Evolutionary conservation across 2,888 invertebrate genomes (phyloP).

Genomic region (Hemithea aestivaria): DNA sequence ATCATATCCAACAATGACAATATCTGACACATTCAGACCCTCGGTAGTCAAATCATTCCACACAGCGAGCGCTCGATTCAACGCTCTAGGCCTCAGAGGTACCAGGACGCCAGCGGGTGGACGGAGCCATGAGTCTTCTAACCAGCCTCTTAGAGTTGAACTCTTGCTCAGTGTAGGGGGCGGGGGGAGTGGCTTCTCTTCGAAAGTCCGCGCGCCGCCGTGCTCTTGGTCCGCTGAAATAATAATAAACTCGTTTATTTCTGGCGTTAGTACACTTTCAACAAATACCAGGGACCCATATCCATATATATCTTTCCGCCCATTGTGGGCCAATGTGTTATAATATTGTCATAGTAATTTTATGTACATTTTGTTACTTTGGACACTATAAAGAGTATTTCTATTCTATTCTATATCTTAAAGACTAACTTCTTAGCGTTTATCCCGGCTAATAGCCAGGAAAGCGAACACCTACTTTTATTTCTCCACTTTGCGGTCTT

Average conservation of each 20-base stretch:
- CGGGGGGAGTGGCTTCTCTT: slow-evolving; percentile 31
- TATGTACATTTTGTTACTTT: too few species aligned
- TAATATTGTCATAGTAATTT: too few species aligned
- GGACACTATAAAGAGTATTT: too few species aligned
- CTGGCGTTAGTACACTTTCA: too few species aligned
- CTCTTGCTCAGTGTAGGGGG: slow-evolving; percentile 41
- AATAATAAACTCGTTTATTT: background rate
- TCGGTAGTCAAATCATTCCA: slow-evolving; percentile 61
- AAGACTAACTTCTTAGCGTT: too few species aligned
- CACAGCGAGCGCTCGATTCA: slow-evolving; percentile 59
- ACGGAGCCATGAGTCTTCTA: slow-evolving; percentile 68
- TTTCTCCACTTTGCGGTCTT: too few species aligned
- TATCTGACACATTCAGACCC: slow-evolving; percentile 57
- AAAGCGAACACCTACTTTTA: too few species aligned
- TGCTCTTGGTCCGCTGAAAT: slow-evolving; percentile 42
- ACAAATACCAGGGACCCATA: too few species aligned
- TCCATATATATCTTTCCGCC: too few species aligned
- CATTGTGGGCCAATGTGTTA: too few species aligned
- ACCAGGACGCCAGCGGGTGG: slow-evolving; percentile 68
- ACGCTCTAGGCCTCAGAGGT: slow-evolving; percentile 57
- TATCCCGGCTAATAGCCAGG: too few species aligned
- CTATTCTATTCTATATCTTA: too few species aligned
- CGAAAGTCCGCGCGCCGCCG: slow-evolving; percentile 39
- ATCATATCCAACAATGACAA: slow-evolving; percentile 69
- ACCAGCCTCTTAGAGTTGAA: slow-evolving; percentile 56